Base-by-base conservation (phyloP, 2,113 vertebrate species). In the Cyanistes caeruleus region DNA sequence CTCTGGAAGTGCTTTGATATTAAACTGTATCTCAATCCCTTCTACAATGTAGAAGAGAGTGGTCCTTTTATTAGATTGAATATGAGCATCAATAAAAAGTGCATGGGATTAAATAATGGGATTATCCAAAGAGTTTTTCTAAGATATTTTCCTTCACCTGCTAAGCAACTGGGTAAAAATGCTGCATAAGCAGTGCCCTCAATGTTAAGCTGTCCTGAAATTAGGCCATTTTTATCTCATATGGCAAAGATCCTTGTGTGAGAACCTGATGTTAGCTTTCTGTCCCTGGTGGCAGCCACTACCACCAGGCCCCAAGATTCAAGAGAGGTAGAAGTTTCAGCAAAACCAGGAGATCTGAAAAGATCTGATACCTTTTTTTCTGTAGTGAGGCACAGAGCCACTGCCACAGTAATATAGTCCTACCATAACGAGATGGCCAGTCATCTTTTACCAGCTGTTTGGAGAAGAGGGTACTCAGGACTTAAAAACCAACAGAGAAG, bases 371-470 rank as follows among this genome's bases (percentile, higher is more conserved):
- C 6, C 16, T 62, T 67, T 64, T 46, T 24, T 59, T 28, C n/a
- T 63, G 59, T 22, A 30, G 22, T 24, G 39, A 84, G 51, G 9
- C 41, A 60, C 25, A 65, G 41, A 70, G 35, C 25, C 64, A 37
- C 14, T 51, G 25, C 22, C 44, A 39, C 39, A 39, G 39, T 39
- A 39, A 11, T 39, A 39, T 39, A 39, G 39, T 39, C 11, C 39
- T 39, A 41, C 13, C 3, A 2, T 25, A 48, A 7, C 0, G 0
- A 73, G 35, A 21, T 41, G 22, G 16, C 12, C 68, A 48, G 30
- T 52, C 19, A 31, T 63, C 31, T 72, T 90, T 37, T 59, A 25
- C 16, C 25, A 69, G 44, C 11, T 70, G 1, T 78, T 88, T 73
- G 22, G 43, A 67, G 46, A 80, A 49, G 20, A 41, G 5, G 11